These are phyloP conservation scores for Drosophila nr. medialis DNA, from an alignment of 2,888 invertebrate genomes.

Conservation along the genomic window DNA sequence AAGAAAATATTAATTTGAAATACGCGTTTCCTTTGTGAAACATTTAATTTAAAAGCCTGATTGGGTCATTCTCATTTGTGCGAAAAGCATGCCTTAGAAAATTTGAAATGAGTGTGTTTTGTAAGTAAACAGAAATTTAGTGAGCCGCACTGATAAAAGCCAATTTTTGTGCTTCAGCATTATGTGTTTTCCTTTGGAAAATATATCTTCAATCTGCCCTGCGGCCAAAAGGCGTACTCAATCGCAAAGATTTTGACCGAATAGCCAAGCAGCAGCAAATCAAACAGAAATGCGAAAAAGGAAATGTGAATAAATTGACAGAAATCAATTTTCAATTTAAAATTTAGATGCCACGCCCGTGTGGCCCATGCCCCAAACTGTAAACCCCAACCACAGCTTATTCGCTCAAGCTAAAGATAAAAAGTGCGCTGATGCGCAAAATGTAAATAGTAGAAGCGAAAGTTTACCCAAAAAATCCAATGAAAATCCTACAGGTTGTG, in stretches of 20 bases:
- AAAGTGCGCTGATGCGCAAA: slow-evolving; percentile 70
- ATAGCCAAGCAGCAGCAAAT: slow-evolving; percentile 36
- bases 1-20: background rate
- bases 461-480: slow-evolving; percentile 52
- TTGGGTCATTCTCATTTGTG: background rate
- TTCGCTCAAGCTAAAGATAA: slow-evolving; percentile 53
- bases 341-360: slow-evolving; percentile 60
- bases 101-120: slow-evolving; percentile 4
- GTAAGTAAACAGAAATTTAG: slow-evolving; percentile 48
- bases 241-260: slow-evolving; percentile 54
- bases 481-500: slow-evolving; percentile 65
- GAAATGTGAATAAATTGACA: slow-evolving; percentile 50
- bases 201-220: slow-evolving; percentile 46
- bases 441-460: slow-evolving; percentile 72
- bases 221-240: slow-evolving; percentile 49
- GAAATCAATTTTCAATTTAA: slow-evolving; percentile 79
- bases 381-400: background rate
- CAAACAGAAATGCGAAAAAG: slow-evolving; percentile 31
- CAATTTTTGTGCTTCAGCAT: slow-evolving; percentile 1
- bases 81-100: slow-evolving; percentile 3
- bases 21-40: background rate
- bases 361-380: background rate
- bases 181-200: no score
- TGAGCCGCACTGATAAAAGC: slow-evolving; percentile 52
- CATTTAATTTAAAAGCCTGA: background rate